phyloP scores from a whole-genome alignment of 2,888 invertebrate species.

The Parochlus steinenii region DNA sequence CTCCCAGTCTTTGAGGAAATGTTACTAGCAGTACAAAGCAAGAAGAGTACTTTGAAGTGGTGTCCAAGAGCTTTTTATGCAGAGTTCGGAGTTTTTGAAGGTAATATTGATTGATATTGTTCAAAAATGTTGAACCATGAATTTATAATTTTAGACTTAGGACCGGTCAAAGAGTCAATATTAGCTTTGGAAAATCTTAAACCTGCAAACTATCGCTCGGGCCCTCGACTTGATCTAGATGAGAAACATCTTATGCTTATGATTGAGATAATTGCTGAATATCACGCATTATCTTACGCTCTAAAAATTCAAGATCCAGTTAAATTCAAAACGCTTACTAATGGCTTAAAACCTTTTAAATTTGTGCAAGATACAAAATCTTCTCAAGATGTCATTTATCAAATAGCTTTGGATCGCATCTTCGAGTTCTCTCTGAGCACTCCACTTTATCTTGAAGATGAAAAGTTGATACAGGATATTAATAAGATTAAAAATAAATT shows the following conservation, averaged over 20 bases:
- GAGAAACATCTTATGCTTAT: conserved; percentile 22
- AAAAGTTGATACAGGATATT: conserved; percentile 17
- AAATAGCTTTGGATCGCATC: conserved; percentile 24
- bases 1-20: background rate
- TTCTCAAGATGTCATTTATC: conserved; percentile 21
- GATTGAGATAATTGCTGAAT: conserved; percentile 21
- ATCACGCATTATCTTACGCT: conserved; percentile 24
- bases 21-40: too few relatives aligned
- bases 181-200: conserved; percentile 24
- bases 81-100: background rate
- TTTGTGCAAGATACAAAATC: conserved; percentile 17
- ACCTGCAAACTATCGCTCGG: conserved; percentile 21
- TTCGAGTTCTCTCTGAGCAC: conserved; percentile 18
- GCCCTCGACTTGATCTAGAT: conserved; percentile 22
- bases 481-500: conserved; percentile 20
- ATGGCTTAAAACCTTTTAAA: conserved; percentile 19
- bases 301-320: conserved; percentile 19
- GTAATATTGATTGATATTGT: too few relatives aligned
- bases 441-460: background rate
- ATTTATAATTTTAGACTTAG: too few relatives aligned
- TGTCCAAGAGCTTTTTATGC: too few relatives aligned
- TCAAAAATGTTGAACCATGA: too few relatives aligned
- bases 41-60: too few relatives aligned
- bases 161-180: too few relatives aligned
- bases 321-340: conserved; percentile 19